Percentiles rank a stretch among this genome's conserved stretches.
phyloP scores from a whole-genome alignment of 2,888 invertebrate genomes.

The Globia sparganii region DNA sequence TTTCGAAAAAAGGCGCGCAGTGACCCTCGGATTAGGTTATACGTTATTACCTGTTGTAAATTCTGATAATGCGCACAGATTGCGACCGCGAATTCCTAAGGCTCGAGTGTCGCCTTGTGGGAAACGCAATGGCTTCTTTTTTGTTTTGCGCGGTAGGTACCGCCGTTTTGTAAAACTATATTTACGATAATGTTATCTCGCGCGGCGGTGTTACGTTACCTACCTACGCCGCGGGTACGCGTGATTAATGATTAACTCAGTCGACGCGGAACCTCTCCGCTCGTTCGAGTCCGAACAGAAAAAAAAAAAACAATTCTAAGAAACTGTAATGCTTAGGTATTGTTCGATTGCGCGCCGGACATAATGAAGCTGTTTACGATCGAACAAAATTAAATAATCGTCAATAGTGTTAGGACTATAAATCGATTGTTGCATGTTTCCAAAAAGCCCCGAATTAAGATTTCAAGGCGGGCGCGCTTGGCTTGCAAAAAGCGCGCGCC shows the following conservation, averaged over 20 bases:
- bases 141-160: conserved; percentile 84
- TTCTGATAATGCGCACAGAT: conserved; percentile 87
- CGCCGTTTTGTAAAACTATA: conserved; percentile 87
- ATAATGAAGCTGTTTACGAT: conserved; percentile 83
- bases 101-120: conserved; percentile 83
- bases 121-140: conserved; percentile 74
- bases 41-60: conserved; percentile 82
- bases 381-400: conserved; percentile 80
- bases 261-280: conserved; percentile 74
- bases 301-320: conserved; percentile 78
- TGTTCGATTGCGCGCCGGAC: conserved; percentile 68
- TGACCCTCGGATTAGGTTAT: conserved; percentile 76
- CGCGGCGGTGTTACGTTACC: conserved; percentile 85
- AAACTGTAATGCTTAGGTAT: conserved; percentile 69
- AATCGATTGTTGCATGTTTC: conserved; percentile 73
- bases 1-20: conserved; percentile 81
- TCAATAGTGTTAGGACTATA: conserved; percentile 81
- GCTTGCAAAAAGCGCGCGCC: conserved; percentile 83
- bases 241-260: conserved; percentile 84
- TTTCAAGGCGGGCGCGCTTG: conserved; percentile 84
- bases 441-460: conserved; percentile 86
- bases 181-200: conserved; percentile 88
- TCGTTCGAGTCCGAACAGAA: conserved; percentile 65
- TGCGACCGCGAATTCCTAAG: conserved; percentile 81
- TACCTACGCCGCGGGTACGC: conserved; percentile 74